phyloP scores from a whole-genome alignment of 2,888 invertebrate genomes.

The Oscheius sp. region DNA sequence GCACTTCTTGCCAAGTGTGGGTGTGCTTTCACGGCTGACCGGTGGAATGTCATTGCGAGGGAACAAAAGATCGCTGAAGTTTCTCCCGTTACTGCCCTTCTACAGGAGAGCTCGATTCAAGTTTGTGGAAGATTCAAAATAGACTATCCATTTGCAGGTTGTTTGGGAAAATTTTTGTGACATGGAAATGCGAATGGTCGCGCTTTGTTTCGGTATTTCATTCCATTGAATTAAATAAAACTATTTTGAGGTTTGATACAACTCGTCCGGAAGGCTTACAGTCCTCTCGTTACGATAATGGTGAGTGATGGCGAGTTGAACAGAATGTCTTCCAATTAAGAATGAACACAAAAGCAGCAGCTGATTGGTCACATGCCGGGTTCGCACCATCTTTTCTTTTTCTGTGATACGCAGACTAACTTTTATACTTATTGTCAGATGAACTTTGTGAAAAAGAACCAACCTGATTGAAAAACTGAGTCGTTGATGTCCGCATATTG shows the following conservation, averaged over 20 bases:
- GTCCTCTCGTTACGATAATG: slow-evolving; percentile 66
- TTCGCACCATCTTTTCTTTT: background rate
- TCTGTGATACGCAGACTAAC: background rate
- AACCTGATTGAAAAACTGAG: slow-evolving; percentile 53
- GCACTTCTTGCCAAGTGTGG: slow-evolving; percentile 58
- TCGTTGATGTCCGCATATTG: slow-evolving; percentile 50
- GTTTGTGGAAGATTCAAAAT: slow-evolving; percentile 29
- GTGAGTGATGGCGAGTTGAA: too few relatives aligned
- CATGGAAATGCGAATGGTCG: slow-evolving; percentile 65
- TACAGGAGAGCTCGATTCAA: slow-evolving; percentile 66
- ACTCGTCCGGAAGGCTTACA: slow-evolving; percentile 69
- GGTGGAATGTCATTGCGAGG: slow-evolving; percentile 60
- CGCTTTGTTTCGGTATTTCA: slow-evolving; percentile 57
- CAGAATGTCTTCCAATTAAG: too few relatives aligned
- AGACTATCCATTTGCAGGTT: slow-evolving; percentile 45
- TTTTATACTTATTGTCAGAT: background rate
- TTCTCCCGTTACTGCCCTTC: slow-evolving; percentile 61
- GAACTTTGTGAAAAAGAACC: slow-evolving; percentile 8
- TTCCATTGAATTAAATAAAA: too few relatives aligned
- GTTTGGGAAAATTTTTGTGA: slow-evolving; percentile 62
- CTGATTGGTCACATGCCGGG: too few relatives aligned
- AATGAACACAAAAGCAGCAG: slow-evolving; percentile 51
- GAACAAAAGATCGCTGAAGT: slow-evolving; percentile 52
- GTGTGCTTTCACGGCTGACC: slow-evolving; percentile 61
- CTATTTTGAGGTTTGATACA: slow-evolving; percentile 51